Conservation (phyloP, 37 sponge, comb jelly and placozoan species). For the Ephydatia muelleri region DNA sequence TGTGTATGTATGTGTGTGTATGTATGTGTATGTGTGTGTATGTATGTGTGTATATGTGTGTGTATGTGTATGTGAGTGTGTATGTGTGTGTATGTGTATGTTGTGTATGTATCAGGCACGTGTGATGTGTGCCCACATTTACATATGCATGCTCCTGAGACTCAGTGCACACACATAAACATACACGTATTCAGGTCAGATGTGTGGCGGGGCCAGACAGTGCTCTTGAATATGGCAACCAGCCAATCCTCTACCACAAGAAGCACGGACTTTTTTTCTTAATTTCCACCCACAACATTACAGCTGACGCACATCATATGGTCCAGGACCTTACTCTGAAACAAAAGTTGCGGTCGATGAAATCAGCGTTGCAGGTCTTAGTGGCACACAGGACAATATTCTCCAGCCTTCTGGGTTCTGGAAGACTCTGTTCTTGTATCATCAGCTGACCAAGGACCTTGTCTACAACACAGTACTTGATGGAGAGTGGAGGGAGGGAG, state of each 20-base stretch:
- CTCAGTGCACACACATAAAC: too few relatives aligned
- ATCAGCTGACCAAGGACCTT: conserved; percentile 59
- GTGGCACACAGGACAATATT: conserved; percentile 77
- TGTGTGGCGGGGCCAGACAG: too few relatives aligned
- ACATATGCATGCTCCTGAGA: too few relatives aligned
- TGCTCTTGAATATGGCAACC: too few relatives aligned
- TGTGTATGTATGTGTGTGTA: not conserved
- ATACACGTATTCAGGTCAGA: too few relatives aligned
- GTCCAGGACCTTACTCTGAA: conserved; percentile 59
- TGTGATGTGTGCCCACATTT: too few relatives aligned
- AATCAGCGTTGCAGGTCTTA: conserved; percentile 54
- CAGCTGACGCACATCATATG: too few relatives aligned
- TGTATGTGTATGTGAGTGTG: not conserved
- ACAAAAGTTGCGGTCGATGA: conserved; percentile 83
- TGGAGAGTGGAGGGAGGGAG: not conserved
- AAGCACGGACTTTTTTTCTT: too few relatives aligned
- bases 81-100: too few relatives aligned
- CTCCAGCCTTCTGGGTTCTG: conserved; percentile 56
- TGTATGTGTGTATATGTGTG: not conserved
- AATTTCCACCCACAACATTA: too few relatives aligned
- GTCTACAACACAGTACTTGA: conserved; percentile 81
- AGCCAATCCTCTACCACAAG: too few relatives aligned
- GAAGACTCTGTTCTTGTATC: conserved; percentile 65
- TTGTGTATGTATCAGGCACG: too few relatives aligned
- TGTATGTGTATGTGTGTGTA: conserved; percentile 7